phyloP scores from a whole-genome alignment of 2,888 invertebrate species.

The Ferrisia virgata region DNA sequence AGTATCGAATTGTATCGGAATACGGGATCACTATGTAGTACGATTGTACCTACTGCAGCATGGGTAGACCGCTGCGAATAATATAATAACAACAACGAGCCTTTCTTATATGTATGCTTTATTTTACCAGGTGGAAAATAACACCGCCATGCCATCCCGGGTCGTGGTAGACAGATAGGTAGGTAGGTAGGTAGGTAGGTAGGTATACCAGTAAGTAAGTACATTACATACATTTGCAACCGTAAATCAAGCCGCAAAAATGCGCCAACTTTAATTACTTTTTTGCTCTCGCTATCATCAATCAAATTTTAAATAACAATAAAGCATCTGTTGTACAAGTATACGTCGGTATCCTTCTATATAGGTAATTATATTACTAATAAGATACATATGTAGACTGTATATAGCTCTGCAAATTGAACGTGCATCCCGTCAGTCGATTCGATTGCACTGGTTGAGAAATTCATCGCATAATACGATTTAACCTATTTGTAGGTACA shows the following conservation, averaged over 20 bases:
- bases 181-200: too few relatives aligned
- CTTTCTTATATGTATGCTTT: not conserved
- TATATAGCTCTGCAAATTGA: too few relatives aligned
- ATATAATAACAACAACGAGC: not conserved
- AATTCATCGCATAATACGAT: too few relatives aligned
- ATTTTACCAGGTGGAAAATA: not conserved
- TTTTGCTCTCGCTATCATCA: not conserved
- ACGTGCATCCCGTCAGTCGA: too few relatives aligned
- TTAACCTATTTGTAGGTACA: too few relatives aligned
- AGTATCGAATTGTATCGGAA: constrained; percentile 14
- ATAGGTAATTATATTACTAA: not conserved
- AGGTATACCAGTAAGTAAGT: too few relatives aligned
- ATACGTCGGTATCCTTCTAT: not conserved
- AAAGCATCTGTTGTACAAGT: not conserved
- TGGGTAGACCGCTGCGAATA: not conserved
- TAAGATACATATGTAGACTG: too few relatives aligned
- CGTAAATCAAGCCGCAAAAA: not conserved
- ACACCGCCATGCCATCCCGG: not conserved
- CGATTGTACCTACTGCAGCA: too few relatives aligned
- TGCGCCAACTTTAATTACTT: not conserved
- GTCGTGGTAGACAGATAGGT: too few relatives aligned
- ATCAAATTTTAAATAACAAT: not conserved
- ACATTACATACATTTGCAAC: not conserved
- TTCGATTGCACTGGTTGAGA: too few relatives aligned
- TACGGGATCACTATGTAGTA: not conserved